Percentiles rank a stretch among this genome's conserved stretches.
These are phyloP conservation scores for Dermochelys coriacea DNA, from an alignment of 2,797 vertebrate genomes.

Conservation along the genomic window DNA sequence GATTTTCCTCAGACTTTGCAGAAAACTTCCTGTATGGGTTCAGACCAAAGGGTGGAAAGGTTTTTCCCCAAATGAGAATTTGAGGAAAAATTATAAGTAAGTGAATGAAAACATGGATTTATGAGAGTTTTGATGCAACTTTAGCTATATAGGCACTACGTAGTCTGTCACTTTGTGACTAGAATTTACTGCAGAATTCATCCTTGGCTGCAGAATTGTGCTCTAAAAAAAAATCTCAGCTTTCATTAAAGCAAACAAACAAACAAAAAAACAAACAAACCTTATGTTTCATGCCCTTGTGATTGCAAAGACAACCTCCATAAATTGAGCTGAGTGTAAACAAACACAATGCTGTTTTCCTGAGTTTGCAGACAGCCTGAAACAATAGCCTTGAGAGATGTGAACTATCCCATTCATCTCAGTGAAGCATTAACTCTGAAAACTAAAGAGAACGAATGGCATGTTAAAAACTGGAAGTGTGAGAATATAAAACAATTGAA, in stretches of 20 bases:
- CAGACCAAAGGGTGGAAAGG: neutral
- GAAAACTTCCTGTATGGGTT: neutral
- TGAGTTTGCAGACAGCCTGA: neutral
- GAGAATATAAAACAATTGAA: neutral
- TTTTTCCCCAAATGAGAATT: neutral
- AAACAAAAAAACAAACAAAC: neutral
- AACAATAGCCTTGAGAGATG: neutral
- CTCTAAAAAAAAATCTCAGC: neutral
- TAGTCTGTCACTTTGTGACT: neutral
- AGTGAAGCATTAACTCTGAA: neutral
- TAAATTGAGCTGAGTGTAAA: neutral
- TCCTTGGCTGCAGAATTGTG: neutral
- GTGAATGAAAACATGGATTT: neutral
- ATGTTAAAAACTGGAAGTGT: neutral
- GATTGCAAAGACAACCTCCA: neutral
- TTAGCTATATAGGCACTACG: neutral
- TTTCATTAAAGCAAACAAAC: neutral
- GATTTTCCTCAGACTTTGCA: neutral
- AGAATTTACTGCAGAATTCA: neutral
- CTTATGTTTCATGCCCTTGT: rapidly evolving
- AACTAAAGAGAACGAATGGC: rapidly evolving
- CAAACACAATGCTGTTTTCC: neutral
- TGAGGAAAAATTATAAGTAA: neutral
- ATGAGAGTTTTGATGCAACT: neutral
- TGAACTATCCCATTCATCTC: neutral